Conservation (phyloP, 2,888 invertebrate species). For the Amitus sp. region DNA sequence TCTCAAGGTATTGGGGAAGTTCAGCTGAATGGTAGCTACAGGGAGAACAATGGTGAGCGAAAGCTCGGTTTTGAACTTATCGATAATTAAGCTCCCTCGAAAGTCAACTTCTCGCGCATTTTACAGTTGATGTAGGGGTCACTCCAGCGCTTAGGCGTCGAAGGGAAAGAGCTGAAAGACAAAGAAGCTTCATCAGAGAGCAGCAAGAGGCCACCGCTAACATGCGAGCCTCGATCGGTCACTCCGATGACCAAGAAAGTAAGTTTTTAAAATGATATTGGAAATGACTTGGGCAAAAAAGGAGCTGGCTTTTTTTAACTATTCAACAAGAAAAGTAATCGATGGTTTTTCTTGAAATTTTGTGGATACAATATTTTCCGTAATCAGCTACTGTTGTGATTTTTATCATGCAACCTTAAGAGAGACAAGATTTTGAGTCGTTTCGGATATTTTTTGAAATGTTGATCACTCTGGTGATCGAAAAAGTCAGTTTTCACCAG, state of each 20-base stretch:
- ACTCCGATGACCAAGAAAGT: slow-evolving; percentile 61
- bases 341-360: too few species aligned
- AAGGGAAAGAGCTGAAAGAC: slow-evolving; percentile 84
- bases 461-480: too few species aligned
- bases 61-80: slow-evolving; percentile 19
- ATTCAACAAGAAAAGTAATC: too few species aligned
- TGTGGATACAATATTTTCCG: too few species aligned
- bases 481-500: too few species aligned
- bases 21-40: slow-evolving; percentile 69
- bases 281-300: too few species aligned
- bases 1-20: slow-evolving; percentile 68
- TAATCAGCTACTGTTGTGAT: too few species aligned
- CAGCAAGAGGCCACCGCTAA: slow-evolving; percentile 76
- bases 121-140: slow-evolving; percentile 75
- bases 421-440: too few species aligned
- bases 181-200: slow-evolving; percentile 84
- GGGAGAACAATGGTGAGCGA: slow-evolving; percentile 68
- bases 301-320: too few species aligned
- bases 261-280: slow-evolving; percentile 39
- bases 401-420: too few species aligned
- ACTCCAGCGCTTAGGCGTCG: slow-evolving; percentile 83
- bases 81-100: slow-evolving; percentile 1
- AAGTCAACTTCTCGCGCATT: slow-evolving; percentile 16
- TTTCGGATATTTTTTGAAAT: too few species aligned
- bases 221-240: slow-evolving; percentile 64